phyloP scores from a whole-genome alignment of 2,888 invertebrate species.

The Rhagonycha fulva region DNA sequence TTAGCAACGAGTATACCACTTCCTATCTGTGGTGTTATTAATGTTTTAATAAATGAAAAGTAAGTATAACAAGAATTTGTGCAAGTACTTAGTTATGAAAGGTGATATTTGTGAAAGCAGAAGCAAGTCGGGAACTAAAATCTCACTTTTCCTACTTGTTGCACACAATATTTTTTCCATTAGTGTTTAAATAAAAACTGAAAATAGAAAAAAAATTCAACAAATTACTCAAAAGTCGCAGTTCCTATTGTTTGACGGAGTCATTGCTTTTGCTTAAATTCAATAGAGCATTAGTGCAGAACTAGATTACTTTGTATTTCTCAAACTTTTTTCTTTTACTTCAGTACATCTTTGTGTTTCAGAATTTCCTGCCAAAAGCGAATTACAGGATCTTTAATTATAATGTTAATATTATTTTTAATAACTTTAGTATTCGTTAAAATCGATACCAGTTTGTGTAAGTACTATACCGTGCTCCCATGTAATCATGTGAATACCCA shows the following conservation, averaged over 20 bases:
- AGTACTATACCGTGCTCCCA: slow-evolving; percentile 45
- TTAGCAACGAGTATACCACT: slow-evolving; percentile 60
- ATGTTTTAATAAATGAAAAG: neutral
- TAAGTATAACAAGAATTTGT: neutral
- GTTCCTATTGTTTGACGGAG: no score
- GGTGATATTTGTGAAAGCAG: no score
- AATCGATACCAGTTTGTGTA: slow-evolving; percentile 81
- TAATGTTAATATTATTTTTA: slow-evolving; percentile 76
- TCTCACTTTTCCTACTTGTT: neutral
- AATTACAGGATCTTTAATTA: slow-evolving; percentile 73
- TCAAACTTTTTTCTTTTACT: no score
- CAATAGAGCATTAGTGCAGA: no score
- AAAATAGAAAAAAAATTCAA: no score
- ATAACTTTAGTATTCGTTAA: slow-evolving; percentile 80
- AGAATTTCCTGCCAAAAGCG: slow-evolving; percentile 77
- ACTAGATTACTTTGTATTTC: no score
- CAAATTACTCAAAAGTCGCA: no score
- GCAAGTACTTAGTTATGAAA: no score
- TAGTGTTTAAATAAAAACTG: no score
- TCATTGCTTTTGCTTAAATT: no score
- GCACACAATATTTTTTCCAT: neutral
- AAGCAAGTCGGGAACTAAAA: neutral
- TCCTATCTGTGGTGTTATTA: neutral
- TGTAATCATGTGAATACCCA: no score
- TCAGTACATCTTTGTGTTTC: neutral